Base-by-base conservation (phyloP, 2,888 invertebrate species). In the Cryptus viduatorius region DNA sequence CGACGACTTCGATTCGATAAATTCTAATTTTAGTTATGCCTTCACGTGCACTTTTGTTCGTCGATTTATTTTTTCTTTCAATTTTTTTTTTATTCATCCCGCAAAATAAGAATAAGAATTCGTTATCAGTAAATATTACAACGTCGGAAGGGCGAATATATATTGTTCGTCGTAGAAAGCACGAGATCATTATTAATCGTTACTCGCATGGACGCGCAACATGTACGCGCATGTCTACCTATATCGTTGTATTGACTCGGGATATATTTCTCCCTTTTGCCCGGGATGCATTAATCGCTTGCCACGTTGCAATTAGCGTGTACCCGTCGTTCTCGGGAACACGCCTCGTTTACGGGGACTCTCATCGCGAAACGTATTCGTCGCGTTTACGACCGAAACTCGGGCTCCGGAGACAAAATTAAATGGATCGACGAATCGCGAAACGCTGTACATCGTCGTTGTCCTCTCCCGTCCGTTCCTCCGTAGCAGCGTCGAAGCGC, bases 261-360 rank as follows among this genome's bases (percentile, higher is more conserved):
- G 19, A 53, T 71, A 64, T 37, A 53, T 79, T 71, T 46, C 48
- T 46, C 48, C 69, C 69, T 76, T 79, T 79, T 67, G 64, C 56
- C 64, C 79, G 67, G 79, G 81, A 83, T 79, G 80, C 83, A 87
- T 87, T 85, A 87, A 87, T 85, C 87, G 84, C 73, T 86, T 72
- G 82, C 78, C 82, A 83, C 86, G 83, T 86, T 82, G 87, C 87
- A 86, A 87, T 87, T 87, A 87, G 85, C 86, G 79, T 65, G 64
- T 83, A 87, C 86, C 83, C 84, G 86, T 87, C 83, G 84, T 86
- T 53, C 80, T 77, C 56, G 75, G 84, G 79, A 84, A 84, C 86
- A 84, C 83, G 87, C 85, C 86, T 83, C 86, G 82, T 86, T 87
- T 84, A 83, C 85, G 76, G 76, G 46, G 37, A 53, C 48, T 46